Conservation (phyloP, 2,797 vertebrate genomes). For the Bucorvus abyssinicus region DNA sequence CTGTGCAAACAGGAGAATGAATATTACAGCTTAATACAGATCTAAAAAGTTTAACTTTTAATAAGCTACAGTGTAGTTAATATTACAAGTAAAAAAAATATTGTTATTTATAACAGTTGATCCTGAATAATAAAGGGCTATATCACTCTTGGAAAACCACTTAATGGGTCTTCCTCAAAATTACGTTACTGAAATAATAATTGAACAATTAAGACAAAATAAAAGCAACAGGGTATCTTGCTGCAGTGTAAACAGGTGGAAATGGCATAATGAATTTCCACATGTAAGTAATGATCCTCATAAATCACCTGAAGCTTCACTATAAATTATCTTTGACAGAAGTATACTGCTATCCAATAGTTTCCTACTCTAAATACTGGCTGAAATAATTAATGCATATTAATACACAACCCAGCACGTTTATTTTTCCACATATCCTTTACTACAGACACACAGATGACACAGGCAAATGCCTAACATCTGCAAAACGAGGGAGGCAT, state of each 20-base stretch:
- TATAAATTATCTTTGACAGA: background rate
- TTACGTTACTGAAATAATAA: slow-evolving; percentile 16
- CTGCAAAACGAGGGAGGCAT: background rate
- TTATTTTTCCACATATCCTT: background rate
- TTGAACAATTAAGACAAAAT: background rate
- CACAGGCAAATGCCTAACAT: background rate
- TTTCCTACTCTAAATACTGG: background rate
- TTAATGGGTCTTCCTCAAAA: background rate
- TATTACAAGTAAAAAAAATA: background rate
- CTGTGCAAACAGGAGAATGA: background rate
- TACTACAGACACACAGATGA: background rate
- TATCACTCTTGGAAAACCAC: background rate
- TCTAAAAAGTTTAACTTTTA: background rate
- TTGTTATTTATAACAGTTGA: background rate
- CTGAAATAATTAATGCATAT: background rate
- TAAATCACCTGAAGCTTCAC: background rate
- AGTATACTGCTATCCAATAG: background rate
- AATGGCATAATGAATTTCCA: slow-evolving; percentile 14
- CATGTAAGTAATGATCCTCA: background rate
- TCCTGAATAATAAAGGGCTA: background rate
- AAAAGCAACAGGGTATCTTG: background rate
- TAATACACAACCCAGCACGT: background rate
- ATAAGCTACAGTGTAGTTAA: background rate
- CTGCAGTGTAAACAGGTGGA: background rate
- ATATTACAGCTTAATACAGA: background rate